Evolutionary conservation across 2,888 invertebrate species (phyloP).

Genomic region (Diarsia brunnea): DNA sequence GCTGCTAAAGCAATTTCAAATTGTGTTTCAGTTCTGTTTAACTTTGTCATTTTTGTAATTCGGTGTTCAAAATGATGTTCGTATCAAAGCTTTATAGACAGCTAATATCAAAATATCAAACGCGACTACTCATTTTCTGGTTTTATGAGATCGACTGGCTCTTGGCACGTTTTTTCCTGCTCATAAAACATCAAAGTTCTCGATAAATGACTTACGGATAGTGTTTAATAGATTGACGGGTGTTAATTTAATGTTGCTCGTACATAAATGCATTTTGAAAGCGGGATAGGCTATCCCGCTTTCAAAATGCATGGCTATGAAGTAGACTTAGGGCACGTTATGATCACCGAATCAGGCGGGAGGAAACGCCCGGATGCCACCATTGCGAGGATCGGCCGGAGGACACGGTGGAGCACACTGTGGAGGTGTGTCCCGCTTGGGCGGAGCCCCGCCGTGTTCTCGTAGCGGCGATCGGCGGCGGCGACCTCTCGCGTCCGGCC

Average conservation of each 20-base stretch:
- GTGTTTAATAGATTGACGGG: constrained; percentile 2
- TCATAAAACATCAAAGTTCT: constrained; percentile 57
- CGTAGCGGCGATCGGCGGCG: no score
- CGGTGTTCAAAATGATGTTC: constrained; percentile 19
- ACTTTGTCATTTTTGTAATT: constrained; percentile 40
- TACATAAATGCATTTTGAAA: constrained; percentile 20
- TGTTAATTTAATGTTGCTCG: constrained; percentile 42
- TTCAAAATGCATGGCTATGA: constrained; percentile 22
- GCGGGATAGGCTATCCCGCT: no score
- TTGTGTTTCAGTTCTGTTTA: constrained; percentile 9
- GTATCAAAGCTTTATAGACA: constrained; percentile 22
- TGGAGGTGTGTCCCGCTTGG: no score
- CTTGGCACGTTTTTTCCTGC: constrained; percentile 59
- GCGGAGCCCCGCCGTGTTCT: no score
- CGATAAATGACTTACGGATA: constrained; percentile 26
- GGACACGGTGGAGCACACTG: no score
- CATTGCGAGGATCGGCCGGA: no score
- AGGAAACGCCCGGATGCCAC: no score
- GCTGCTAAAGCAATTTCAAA: constrained; percentile 35
- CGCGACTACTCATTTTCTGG: constrained; percentile 21
- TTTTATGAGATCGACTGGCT: constrained; percentile 36
- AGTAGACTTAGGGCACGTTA: constrained; percentile 3
- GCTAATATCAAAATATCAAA: constrained; percentile 35
- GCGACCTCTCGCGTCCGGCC: no score
- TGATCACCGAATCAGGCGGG: no score